These are phyloP conservation scores for Desmophyllum pertusum DNA, from an alignment of 92 coral and sea anemone genomes.

Conservation along the genomic window DNA sequence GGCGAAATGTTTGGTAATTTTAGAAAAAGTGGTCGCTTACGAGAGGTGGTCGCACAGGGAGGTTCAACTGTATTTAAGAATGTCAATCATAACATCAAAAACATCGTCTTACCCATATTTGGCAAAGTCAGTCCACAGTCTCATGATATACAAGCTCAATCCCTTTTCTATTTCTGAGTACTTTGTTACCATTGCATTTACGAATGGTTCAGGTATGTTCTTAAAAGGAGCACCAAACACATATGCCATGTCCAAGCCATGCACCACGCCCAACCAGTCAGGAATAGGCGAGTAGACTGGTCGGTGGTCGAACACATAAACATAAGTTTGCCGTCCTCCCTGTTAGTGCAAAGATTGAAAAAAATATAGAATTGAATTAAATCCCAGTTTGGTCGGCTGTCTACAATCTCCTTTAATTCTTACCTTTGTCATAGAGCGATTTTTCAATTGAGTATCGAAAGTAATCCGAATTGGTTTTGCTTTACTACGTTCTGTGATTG, in stretches of 20 bases:
- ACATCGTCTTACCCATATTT: constrained; percentile 73
- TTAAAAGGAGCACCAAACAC: constrained; percentile 23
- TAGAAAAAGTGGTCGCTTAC: too few relatives aligned
- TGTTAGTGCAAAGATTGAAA: constrained; percentile 1
- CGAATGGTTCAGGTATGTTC: constrained; percentile 2
- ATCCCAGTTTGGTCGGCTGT: too few relatives aligned
- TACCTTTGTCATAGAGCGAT: too few relatives aligned
- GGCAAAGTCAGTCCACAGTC: constrained; percentile 86
- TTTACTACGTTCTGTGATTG: too few relatives aligned
- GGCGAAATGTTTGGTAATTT: too few relatives aligned
- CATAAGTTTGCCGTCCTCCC: constrained; percentile 36
- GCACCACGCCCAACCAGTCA: constrained; percentile 22
- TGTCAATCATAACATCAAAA: background rate
- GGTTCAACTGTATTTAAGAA: too few relatives aligned
- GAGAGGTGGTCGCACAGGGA: too few relatives aligned
- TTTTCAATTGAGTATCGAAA: too few relatives aligned
- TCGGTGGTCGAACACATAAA: constrained; percentile 47
- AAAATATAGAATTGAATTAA: background rate
- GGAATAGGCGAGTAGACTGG: constrained; percentile 26
- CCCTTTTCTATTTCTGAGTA: constrained; percentile 22
- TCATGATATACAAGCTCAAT: constrained; percentile 52
- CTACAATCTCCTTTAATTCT: too few relatives aligned
- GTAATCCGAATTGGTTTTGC: too few relatives aligned
- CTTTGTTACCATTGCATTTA: background rate
- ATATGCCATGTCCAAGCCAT: constrained; percentile 13